phyloP scores from a whole-genome alignment of 2,113 vertebrate species.

The Clarias batrachus region DNA sequence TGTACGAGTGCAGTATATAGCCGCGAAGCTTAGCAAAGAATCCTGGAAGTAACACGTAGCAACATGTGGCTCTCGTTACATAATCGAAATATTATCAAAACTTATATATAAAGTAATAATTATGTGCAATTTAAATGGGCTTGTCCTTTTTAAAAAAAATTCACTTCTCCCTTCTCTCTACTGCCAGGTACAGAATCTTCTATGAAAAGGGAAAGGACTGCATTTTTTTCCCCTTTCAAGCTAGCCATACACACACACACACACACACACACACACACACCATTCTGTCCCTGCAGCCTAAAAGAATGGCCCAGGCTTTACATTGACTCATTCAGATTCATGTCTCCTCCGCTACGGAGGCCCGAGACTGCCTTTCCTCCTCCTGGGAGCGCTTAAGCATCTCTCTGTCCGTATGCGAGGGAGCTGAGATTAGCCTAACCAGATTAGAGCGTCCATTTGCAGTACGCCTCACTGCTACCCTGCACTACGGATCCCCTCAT shows the following conservation, averaged over 20 bases:
- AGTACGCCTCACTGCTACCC: slow-evolving; percentile 46
- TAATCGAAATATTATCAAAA: background rate
- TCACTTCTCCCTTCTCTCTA: background rate
- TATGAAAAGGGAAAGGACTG: slow-evolving; percentile 10
- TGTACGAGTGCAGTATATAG: background rate
- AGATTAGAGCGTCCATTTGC: slow-evolving; percentile 56
- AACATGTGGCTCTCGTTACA: background rate
- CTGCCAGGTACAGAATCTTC: background rate
- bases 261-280: background rate
- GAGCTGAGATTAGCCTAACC: slow-evolving; percentile 56
- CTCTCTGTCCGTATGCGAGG: slow-evolving; percentile 33
- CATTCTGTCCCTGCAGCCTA: slow-evolving; percentile 23
- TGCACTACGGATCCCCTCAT: slow-evolving; percentile 45
- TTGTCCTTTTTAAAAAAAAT: background rate
- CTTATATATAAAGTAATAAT: background rate
- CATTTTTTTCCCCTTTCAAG: slow-evolving; percentile 8
- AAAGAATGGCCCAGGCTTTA: slow-evolving; percentile 31
- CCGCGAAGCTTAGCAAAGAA: background rate
- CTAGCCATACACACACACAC: slow-evolving; percentile 5
- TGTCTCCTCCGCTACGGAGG: slow-evolving; percentile 40
- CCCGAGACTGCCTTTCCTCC: slow-evolving; percentile 42
- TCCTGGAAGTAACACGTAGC: background rate
- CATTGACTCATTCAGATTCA: slow-evolving; percentile 53
- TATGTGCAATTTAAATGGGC: background rate
- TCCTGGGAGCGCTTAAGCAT: slow-evolving; percentile 49